Evolutionary conservation across 92 coral and sea anemone species (phyloP), one percentile per base, ranked within the genome.

Genomic region (Phenganax subtilis): DNA sequence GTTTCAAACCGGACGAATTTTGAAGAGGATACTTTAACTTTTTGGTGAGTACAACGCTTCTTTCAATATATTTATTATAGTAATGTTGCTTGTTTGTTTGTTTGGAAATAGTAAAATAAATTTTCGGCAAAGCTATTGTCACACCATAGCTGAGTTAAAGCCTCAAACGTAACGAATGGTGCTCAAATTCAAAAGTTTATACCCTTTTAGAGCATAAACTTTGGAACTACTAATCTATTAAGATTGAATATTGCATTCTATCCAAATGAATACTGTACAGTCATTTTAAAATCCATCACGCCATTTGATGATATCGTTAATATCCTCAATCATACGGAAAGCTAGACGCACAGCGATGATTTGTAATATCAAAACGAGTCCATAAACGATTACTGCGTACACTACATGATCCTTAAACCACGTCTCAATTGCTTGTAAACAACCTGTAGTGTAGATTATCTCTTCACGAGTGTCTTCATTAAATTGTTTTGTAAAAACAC

Each of bases 391-490:
- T 1, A 44, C 83, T 0, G 83, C 83, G 44, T 63, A 62, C 74
- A 29, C 55, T 0, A 65, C 15, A 54, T 54, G 58, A 10, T 63
- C 83, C 69, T 88, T 89, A 60, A 96, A 82, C 99, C 97, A 96
- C 65, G 87, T 79, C 79, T 92, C 93, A 0, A 90, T 92, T 29
- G 91, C 99, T 63, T 92, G 84, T 56, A 96, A 74, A 71, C 99
- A 96, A 0, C 99, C 99, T 10, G 84, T 77, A 0, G 86, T 86
- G 67, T 88, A 85, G 20, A 96, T 84, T 60, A 58, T 76, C 67
- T 80, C 60, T 51, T 71, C 84, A 0, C 93, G 97, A 16, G 82
- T 88, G 8, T 75, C 81, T 52, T 60, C 70, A 15, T 6, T 31
- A 20, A 51, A 53, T 17, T 86, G 16, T n/a, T 84, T 80, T 25